A percentile compares a stretch with the other conserved stretches of the same genome.
These are phyloP conservation scores for Rhopalosiphum nymphaeae DNA, from an alignment of 2,888 invertebrate genomes.

Conservation along the genomic window DNA sequence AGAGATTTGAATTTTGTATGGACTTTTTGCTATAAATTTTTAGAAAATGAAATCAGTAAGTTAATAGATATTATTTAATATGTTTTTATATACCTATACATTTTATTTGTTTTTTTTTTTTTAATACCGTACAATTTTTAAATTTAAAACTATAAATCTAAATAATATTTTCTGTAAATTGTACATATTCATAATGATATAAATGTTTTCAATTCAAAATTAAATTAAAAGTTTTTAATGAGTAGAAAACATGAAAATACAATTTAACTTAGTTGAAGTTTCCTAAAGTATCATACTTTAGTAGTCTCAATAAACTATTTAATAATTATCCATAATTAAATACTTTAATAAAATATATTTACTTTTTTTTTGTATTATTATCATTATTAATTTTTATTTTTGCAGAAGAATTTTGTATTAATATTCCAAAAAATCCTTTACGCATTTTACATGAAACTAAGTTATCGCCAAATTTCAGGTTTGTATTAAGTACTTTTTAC, in stretches of 20 bases:
- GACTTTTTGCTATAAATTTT: constrained; percentile 83
- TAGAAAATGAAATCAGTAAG: constrained; percentile 85
- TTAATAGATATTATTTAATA: constrained; percentile 39
- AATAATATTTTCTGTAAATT: background rate
- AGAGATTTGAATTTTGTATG: constrained; percentile 81
- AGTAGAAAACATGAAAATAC: background rate
- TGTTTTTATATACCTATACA: background rate
- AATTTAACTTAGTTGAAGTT: background rate
- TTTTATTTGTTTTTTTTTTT: too few species aligned
- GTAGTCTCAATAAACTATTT: background rate
- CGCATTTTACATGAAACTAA: constrained; percentile 86
- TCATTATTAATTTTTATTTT: constrained; percentile 67
- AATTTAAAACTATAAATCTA: background rate
- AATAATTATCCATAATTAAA: background rate
- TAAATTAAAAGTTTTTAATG: background rate
- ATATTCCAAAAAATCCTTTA: constrained; percentile 91
- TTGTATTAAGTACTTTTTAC: constrained; percentile 68
- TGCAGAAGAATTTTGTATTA: constrained; percentile 79
- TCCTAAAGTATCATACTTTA: background rate
- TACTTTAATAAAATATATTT: background rate
- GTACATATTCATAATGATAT: background rate
- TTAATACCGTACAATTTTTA: background rate
- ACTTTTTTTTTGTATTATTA: background rate
- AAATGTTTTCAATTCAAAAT: background rate
- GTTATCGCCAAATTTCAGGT: constrained; percentile 82